phyloP scores from a whole-genome alignment of 2,888 invertebrate genomes.

The Cephus pygmeus region DNA sequence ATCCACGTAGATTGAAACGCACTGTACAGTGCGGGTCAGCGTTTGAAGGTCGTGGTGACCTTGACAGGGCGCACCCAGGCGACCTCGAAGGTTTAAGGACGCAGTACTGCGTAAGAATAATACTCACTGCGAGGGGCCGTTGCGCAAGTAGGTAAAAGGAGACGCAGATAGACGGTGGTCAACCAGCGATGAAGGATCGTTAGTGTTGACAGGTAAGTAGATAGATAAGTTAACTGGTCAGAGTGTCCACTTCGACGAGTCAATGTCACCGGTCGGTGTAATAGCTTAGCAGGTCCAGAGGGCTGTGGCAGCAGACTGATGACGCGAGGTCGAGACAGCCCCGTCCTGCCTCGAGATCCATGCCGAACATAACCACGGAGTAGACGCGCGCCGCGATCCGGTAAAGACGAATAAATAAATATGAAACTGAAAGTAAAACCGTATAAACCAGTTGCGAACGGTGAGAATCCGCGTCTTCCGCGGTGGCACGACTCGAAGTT shows the following conservation, averaged over 20 bases:
- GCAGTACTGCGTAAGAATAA: neutral
- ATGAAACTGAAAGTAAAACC: neutral
- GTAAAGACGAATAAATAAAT: neutral
- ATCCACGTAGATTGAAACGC: neutral
- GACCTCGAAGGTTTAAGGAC: neutral
- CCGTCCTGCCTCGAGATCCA: neutral
- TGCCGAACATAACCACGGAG: neutral
- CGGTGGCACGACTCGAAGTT: neutral
- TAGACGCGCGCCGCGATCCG: neutral
- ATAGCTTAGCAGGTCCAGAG: neutral
- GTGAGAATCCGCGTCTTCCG: neutral
- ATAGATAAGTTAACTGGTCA: neutral
- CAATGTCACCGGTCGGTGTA: neutral
- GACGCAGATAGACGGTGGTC: neutral
- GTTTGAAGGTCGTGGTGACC: constrained; percentile 37
- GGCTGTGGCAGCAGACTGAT: neutral
- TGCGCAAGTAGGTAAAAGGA: neutral
- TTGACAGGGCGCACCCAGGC: constrained; percentile 19
- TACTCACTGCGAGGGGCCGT: neutral
- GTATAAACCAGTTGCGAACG: neutral
- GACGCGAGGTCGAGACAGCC: neutral
- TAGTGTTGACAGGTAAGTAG: neutral
- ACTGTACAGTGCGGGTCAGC: constrained; percentile 20
- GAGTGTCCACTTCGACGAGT: neutral
- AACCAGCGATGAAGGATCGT: neutral